Evolutionary conservation across 2,113 vertebrate genomes (phyloP).

Genomic region (Numenius arquata): DNA sequence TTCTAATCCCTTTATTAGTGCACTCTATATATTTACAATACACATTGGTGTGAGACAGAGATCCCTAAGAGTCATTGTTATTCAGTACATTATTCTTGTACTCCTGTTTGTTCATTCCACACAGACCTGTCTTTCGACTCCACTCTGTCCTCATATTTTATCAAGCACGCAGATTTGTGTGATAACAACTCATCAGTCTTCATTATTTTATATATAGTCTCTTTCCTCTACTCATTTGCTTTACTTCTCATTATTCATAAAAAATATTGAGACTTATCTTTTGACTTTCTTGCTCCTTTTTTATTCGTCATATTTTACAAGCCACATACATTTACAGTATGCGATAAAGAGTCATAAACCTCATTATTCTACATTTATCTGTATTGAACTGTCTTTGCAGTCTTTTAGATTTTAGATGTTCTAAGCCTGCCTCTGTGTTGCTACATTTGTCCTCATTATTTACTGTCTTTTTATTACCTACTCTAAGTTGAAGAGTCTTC

Average conservation of each 20-base stretch:
- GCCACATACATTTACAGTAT: slow-evolving; percentile 40
- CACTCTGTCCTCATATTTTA: slow-evolving; percentile 60
- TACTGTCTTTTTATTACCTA: slow-evolving; percentile 44
- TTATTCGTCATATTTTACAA: slow-evolving; percentile 69
- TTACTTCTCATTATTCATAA: slow-evolving; percentile 69
- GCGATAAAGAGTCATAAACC: slow-evolving; percentile 61
- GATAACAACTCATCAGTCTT: slow-evolving; percentile 72
- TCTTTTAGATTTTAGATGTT: slow-evolving; percentile 57
- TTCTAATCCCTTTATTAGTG: slow-evolving; percentile 37
- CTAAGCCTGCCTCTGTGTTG: slow-evolving; percentile 5
- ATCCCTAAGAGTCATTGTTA: slow-evolving; percentile 30
- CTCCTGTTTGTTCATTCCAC: slow-evolving; percentile 52
- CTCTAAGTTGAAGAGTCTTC: slow-evolving; percentile 27
- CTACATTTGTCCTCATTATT: slow-evolving; percentile 58
- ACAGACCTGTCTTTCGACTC: slow-evolving; percentile 50
- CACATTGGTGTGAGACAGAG: neutral
- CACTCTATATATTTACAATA: slow-evolving; percentile 45
- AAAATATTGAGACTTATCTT: slow-evolving; percentile 67
- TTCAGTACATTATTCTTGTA: neutral
- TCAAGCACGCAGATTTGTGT: slow-evolving; percentile 60
- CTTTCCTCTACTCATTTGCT: slow-evolving; percentile 57
- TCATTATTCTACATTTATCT: slow-evolving; percentile 65
- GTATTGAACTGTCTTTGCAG: slow-evolving; percentile 50
- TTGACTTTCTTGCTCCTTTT: slow-evolving; percentile 43
- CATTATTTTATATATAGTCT: slow-evolving; percentile 66